Conservation (phyloP, 2,113 vertebrate species). For the Callospermophilus lateralis region DNA sequence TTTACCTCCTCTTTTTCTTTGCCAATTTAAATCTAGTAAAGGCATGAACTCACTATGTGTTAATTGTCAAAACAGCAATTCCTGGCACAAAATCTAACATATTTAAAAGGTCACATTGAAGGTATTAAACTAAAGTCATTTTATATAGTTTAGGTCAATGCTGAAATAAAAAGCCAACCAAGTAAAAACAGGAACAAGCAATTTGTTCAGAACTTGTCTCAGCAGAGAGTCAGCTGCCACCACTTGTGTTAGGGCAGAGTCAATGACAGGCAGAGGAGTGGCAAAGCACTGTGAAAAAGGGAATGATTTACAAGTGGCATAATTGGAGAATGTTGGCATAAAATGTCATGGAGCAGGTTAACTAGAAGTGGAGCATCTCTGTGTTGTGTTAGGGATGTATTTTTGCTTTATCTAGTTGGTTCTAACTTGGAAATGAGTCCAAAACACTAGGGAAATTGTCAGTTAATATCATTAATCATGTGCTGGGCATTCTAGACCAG, state of each 20-base stretch:
- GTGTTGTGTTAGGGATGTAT: background rate
- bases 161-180: background rate
- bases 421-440: background rate
- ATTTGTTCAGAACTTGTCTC: background rate
- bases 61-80: background rate
- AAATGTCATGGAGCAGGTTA: background rate
- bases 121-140: background rate
- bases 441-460: background rate
- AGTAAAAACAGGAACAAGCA: background rate
- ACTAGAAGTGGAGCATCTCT: background rate
- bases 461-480: background rate
- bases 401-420: background rate
- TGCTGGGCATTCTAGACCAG: background rate
- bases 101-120: background rate
- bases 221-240: background rate
- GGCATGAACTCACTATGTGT: background rate
- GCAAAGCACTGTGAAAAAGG: background rate
- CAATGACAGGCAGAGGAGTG: background rate
- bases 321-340: background rate
- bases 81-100: background rate
- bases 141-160: background rate
- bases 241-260: background rate
- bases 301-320: background rate
- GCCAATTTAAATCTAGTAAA: background rate
- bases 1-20: constrained; percentile 28